Percentiles rank a stretch among this genome's conserved stretches.
Evolutionary conservation across 37 sponge, comb jelly and placozoan genomes (phyloP).

Genomic region (Cliona cf. orientalis): DNA sequence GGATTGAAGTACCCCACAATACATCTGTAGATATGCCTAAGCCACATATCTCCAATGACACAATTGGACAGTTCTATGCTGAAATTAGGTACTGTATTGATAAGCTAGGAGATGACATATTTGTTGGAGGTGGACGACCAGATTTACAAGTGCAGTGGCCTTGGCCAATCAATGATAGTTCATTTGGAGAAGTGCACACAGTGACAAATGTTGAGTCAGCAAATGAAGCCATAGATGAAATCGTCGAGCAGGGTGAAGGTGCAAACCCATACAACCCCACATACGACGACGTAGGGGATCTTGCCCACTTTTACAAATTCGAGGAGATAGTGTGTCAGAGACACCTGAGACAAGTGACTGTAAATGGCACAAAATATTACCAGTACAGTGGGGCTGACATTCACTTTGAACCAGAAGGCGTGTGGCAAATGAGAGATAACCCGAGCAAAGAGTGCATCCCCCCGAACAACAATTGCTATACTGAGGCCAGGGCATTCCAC

Average conservation of each 20-base stretch:
- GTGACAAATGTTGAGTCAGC: slow-evolving; percentile 30
- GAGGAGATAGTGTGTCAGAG: slow-evolving; percentile 56
- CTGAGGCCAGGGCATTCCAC: slow-evolving; percentile 60
- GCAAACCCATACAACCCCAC: slow-evolving; percentile 32
- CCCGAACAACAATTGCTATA: slow-evolving; percentile 28
- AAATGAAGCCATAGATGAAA: slow-evolving; percentile 24
- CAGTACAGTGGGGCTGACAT: slow-evolving; percentile 29
- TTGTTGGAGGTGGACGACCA: neutral
- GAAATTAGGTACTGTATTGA: slow-evolving; percentile 34
- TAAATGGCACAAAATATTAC: neutral
- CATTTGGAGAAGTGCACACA: slow-evolving; percentile 3
- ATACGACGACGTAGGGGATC: neutral
- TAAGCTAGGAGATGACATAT: neutral
- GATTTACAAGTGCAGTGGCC: slow-evolving; percentile 25
- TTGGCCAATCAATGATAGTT: neutral
- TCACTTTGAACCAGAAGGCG: slow-evolving; percentile 47
- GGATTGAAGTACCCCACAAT: slow-evolving; percentile 28
- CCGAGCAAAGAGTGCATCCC: slow-evolving; percentile 27
- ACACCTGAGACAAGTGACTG: neutral
- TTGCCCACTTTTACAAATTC: neutral
- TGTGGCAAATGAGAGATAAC: slow-evolving; percentile 72
- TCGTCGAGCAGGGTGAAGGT: slow-evolving; percentile 67
- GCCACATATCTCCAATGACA: neutral
- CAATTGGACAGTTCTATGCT: slow-evolving; percentile 65
- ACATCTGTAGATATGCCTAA: neutral